Evolutionary conservation across 2,113 vertebrate genomes (phyloP).

Genomic region (Xenus cinereus): DNA sequence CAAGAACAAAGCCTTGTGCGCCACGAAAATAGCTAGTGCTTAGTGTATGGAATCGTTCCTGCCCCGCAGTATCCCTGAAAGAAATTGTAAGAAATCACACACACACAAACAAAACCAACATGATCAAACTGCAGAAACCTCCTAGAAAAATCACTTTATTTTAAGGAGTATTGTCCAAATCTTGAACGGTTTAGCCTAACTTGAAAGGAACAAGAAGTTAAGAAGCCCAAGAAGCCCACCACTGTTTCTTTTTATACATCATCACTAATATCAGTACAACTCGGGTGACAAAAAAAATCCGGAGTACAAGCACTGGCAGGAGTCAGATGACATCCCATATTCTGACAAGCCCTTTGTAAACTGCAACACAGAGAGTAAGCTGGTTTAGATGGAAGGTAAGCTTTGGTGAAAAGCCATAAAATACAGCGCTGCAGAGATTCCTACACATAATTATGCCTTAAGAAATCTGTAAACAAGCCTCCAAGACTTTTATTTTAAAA

Average conservation of each 20-base stretch:
- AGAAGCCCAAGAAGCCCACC: background rate
- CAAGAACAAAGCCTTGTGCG: constrained; percentile 74
- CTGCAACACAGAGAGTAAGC: background rate
- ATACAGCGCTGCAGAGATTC: background rate
- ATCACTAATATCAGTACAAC: background rate
- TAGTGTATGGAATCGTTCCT: constrained; percentile 74
- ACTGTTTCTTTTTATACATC: background rate
- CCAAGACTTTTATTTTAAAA: background rate
- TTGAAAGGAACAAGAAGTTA: background rate
- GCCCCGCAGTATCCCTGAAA: constrained; percentile 77
- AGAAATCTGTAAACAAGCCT: background rate
- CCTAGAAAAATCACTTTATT: background rate
- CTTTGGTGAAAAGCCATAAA: background rate
- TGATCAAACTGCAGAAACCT: background rate
- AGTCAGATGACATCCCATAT: background rate
- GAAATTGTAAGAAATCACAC: background rate
- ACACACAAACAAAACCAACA: background rate
- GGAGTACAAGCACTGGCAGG: background rate
- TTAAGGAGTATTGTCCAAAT: background rate
- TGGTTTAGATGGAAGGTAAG: background rate
- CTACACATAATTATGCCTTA: background rate
- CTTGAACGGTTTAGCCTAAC: background rate
- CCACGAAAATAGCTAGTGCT: constrained; percentile 77
- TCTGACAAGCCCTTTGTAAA: background rate
- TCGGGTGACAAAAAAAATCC: background rate